These are phyloP conservation scores for Synaphobranchus kaupii DNA, from an alignment of 2,797 vertebrate genomes.

Conservation along the genomic window DNA sequence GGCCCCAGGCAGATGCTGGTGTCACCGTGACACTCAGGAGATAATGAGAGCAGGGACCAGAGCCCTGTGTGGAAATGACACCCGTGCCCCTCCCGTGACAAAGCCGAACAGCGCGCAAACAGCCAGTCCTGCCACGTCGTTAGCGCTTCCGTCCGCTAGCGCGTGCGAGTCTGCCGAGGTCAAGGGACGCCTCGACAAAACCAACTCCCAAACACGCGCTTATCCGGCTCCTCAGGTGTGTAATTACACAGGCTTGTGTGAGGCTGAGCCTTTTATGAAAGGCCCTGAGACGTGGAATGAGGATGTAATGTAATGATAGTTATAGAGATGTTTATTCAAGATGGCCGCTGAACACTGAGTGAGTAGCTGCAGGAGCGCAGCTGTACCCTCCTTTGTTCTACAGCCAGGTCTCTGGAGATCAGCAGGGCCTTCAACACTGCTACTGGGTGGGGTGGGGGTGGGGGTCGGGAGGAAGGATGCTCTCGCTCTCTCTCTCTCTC, in stretches of 20 bases:
- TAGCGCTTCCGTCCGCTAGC: neutral
- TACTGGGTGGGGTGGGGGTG: neutral
- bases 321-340: neutral
- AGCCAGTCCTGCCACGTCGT: neutral
- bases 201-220: neutral
- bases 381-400: slow-evolving; percentile 48
- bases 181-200: neutral
- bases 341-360: slow-evolving; percentile 11
- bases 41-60: slow-evolving; percentile 1
- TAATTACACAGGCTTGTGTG: neutral
- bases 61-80: neutral
- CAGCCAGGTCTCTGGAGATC: neutral
- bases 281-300: slow-evolving; percentile 5
- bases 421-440: neutral
- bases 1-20: neutral
- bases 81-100: neutral
- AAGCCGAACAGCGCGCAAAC: neutral
- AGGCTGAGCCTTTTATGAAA: neutral
- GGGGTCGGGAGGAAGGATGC: neutral
- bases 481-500: slow-evolving; percentile 23
- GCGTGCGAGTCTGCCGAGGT: neutral
- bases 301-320: slow-evolving; percentile 5
- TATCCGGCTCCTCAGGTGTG: neutral
- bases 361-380: neutral
- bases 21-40: neutral